Base-by-base conservation (phyloP, 2,888 invertebrate genomes). In the Unio pictorum region DNA sequence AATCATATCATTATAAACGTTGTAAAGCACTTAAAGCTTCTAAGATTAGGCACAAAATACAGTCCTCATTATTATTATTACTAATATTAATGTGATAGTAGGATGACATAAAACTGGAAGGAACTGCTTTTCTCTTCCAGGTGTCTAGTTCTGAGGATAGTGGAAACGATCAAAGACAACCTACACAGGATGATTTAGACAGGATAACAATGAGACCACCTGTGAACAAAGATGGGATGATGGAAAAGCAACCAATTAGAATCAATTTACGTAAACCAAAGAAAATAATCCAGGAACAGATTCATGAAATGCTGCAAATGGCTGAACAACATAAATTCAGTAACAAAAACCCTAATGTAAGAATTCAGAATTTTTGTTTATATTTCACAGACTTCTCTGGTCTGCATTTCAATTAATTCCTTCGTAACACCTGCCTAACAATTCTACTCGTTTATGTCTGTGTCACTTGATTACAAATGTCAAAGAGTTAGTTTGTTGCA, bases 191-290 rank as follows among this genome's bases (percentile, higher is more conserved):
- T 8, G 76, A 77, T 63, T 23, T 77, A 15, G 73, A 68, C 20
- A 61, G 58, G n/a, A 72, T 72, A 1, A 66, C 68, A 17, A 70
- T 71, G 55, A 68, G 68, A 0, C 57, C 75, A 34, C 54, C 67
- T 45, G 64, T 30, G 11, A 69, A 67, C 20, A 73, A 73, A 56
- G 20, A 71, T 54, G 66, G 72, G 54, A 54, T 75, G 65, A 61
- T 57, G 17, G 66, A 65, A 18, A 79, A 84, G 60, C 75, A 81
- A 67, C 72, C 70, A 23, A 71, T 80, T 4, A 82, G 83, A 20
- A 62, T 72, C 30, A 69, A 81, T 56, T 68, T 83, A 26, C 78
- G 80, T 66, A 34, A 66, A n/a, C 78, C 83, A 71, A 80, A 81
- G 61, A 71, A 70, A 23, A 63, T 71, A 15, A 69, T 78, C 17